phyloP scores from a whole-genome alignment of 1,140 invertebrate genomes.

The Drosophila suzukii region DNA sequence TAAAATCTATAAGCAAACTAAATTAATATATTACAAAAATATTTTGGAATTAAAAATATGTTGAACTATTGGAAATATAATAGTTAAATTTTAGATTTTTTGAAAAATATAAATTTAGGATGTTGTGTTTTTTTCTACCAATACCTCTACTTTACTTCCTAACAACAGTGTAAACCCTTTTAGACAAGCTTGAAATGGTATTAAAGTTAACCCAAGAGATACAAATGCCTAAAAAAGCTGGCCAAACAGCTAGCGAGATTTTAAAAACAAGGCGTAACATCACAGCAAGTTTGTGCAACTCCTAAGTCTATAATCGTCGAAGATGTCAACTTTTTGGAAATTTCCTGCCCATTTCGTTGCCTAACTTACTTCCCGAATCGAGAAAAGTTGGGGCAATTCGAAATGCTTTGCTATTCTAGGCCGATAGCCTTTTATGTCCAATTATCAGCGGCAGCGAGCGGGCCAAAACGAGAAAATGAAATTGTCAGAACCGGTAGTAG shows the following conservation, averaged over 20 bases:
- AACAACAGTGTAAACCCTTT: background rate
- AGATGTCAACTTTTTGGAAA: conserved; percentile 3
- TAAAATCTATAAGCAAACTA: too few relatives aligned
- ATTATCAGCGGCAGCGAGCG: conserved; percentile 50
- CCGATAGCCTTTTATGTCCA: conserved; percentile 58
- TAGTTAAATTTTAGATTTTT: too few relatives aligned
- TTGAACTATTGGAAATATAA: too few relatives aligned
- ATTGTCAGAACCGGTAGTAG: conserved; percentile 58
- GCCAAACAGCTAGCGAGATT: background rate
- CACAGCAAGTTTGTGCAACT: conserved; percentile 4
- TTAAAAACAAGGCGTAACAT: background rate
- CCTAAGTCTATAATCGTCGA: conserved; percentile 2
- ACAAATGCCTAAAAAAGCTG: background rate
- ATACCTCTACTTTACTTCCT: too few relatives aligned
- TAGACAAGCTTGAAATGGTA: background rate
- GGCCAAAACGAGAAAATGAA: conserved; percentile 59
- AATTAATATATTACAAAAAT: too few relatives aligned
- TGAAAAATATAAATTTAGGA: too few relatives aligned
- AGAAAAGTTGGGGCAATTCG: conserved; percentile 18
- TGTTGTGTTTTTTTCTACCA: too few relatives aligned
- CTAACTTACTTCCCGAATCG: conserved; percentile 20
- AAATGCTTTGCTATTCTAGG: conserved; percentile 34
- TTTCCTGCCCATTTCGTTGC: conserved; percentile 1
- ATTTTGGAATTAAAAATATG: too few relatives aligned
- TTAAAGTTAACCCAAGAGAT: background rate